phyloP scores from a whole-genome alignment of 2,797 vertebrate species.

The Dromococcyx pavoninus region DNA sequence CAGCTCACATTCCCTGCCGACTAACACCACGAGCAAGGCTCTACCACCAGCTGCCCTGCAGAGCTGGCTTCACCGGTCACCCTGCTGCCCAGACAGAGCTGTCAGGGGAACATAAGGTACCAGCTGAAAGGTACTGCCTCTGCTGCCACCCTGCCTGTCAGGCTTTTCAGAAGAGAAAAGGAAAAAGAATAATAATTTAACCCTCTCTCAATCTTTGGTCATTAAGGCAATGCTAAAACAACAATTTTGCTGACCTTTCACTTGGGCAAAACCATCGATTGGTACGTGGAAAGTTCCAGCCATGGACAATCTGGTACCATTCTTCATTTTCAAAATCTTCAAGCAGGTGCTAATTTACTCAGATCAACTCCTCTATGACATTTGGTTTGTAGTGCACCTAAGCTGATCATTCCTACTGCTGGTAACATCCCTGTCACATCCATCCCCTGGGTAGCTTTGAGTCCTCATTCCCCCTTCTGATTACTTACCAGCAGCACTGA shows the following conservation, averaged over 20 bases:
- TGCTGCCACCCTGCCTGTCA: neutral
- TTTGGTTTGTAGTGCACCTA: neutral
- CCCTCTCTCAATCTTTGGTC: rapidly evolving
- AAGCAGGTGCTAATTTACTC: neutral
- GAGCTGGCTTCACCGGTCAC: rapidly evolving
- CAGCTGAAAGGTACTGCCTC: neutral
- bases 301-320: neutral
- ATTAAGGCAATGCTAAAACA: neutral
- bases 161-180: neutral
- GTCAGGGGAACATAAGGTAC: neutral
- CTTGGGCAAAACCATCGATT: neutral
- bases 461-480: neutral
- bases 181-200: neutral
- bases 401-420: neutral
- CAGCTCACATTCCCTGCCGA: neutral
- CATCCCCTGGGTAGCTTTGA: neutral
- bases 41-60: neutral
- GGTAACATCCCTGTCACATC: neutral
- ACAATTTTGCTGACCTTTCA: neutral
- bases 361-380: neutral
- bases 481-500: neutral
- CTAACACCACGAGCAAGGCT: rapidly evolving
- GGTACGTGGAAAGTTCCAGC: neutral
- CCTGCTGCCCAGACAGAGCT: neutral
- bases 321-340: neutral